Evolutionary conservation across 2,888 invertebrate species (phyloP).

Genomic region (Thysanoteuthis rhombus): DNA sequence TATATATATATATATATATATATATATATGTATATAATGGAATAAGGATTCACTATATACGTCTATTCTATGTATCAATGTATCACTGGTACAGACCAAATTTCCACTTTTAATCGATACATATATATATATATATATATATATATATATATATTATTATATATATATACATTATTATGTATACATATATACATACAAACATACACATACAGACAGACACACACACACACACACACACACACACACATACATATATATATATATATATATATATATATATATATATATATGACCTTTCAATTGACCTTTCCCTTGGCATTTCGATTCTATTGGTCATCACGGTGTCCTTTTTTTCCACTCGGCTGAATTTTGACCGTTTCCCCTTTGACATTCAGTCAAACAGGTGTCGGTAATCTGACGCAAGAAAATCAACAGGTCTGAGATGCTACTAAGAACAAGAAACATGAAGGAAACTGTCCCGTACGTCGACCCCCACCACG

Average conservation of each 20-base stretch:
- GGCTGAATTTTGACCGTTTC: not conserved
- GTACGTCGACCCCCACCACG: no score
- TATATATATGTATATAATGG: no score
- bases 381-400: not conserved
- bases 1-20: not conserved
- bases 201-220: not conserved
- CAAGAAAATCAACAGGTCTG: not conserved
- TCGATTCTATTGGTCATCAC: not conserved
- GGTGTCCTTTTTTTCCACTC: not conserved
- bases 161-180: no score
- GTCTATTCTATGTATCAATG: not conserved
- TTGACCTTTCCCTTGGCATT: not conserved
- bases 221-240: no score
- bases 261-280: not conserved
- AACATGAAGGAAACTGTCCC: no score
- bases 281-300: not conserved
- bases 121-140: not conserved
- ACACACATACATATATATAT: no score
- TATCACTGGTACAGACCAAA: no score
- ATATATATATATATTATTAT: no score
- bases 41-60: not conserved
- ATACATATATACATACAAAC: no score
- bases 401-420: not conserved
- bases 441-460: no score
- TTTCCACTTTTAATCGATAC: no score